These are phyloP conservation scores for Pelecanus crispus DNA, from an alignment of 2,113 vertebrate genomes.

Conservation along the genomic window DNA sequence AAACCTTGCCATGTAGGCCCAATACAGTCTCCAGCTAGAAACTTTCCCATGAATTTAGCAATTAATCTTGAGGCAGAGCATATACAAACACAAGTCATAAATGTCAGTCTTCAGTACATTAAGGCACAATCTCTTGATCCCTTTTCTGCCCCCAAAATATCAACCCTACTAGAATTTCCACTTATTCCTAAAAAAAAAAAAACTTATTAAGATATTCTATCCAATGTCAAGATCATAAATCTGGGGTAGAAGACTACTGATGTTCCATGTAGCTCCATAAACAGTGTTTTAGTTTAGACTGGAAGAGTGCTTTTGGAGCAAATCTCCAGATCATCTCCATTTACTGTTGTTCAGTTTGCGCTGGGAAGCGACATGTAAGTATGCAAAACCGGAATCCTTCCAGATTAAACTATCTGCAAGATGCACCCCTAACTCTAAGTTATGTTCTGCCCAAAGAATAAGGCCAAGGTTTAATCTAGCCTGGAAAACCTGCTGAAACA, in stretches of 20 bases:
- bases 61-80: not conserved
- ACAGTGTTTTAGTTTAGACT: not conserved
- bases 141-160: not conserved
- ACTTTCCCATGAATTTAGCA: not conserved
- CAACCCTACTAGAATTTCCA: not conserved
- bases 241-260: not conserved
- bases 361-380: not conserved
- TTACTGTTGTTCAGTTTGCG: not conserved
- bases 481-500: not conserved
- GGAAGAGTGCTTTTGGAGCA: not conserved
- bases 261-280: not conserved
- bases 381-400: not conserved
- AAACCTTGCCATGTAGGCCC: not conserved
- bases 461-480: not conserved
- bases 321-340: not conserved
- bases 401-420: not conserved
- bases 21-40: not conserved
- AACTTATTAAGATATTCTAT: not conserved
- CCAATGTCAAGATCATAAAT: not conserved
- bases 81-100: not conserved
- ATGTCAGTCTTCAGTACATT: not conserved
- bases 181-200: not conserved
- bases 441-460: not conserved
- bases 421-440: not conserved
- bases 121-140: not conserved